Evolutionary conservation across 2,797 vertebrate species (phyloP).

Genomic region (Microctenopoma lineatum): DNA sequence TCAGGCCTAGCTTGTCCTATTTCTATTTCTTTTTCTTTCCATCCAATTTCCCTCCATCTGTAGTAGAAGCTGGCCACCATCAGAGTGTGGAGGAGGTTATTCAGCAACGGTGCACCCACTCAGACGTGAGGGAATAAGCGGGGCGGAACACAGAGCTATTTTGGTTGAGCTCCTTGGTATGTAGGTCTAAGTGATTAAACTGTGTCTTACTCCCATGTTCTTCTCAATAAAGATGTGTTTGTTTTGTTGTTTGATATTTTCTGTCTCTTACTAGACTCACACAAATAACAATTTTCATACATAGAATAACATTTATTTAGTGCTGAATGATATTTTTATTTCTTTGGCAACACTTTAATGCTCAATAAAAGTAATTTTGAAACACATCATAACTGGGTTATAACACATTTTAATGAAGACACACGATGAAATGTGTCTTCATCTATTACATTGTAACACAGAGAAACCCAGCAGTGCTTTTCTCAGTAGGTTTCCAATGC

Average conservation of each 20-base stretch:
- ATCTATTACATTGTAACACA: slow-evolving; percentile 3
- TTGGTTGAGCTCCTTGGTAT: slow-evolving; percentile 77
- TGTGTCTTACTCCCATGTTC: slow-evolving; percentile 61
- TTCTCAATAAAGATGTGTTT: slow-evolving; percentile 69
- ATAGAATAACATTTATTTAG: neutral
- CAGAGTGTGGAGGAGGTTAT: slow-evolving; percentile 82
- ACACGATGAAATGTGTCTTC: neutral
- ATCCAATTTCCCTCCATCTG: slow-evolving; percentile 74
- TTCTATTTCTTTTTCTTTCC: slow-evolving; percentile 77
- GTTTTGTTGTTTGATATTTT: slow-evolving; percentile 35
- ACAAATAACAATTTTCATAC: neutral
- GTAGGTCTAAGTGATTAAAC: slow-evolving; percentile 87
- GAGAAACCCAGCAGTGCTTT: slow-evolving; percentile 28
- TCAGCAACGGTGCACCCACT: slow-evolving; percentile 73
- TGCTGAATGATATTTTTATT: neutral
- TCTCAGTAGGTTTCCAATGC: slow-evolving; percentile 55
- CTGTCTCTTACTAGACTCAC: slow-evolving; percentile 1
- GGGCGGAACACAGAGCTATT: slow-evolving; percentile 80
- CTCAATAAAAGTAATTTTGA: neutral
- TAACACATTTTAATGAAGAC: neutral
- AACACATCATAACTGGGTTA: neutral
- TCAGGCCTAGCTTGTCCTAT: slow-evolving; percentile 81
- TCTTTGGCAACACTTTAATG: neutral
- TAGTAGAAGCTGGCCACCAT: slow-evolving; percentile 75
- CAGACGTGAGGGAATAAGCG: slow-evolving; percentile 77